Evolutionary conservation across 2,113 vertebrate genomes (phyloP).

Genomic region (Trogon surrucura): DNA sequence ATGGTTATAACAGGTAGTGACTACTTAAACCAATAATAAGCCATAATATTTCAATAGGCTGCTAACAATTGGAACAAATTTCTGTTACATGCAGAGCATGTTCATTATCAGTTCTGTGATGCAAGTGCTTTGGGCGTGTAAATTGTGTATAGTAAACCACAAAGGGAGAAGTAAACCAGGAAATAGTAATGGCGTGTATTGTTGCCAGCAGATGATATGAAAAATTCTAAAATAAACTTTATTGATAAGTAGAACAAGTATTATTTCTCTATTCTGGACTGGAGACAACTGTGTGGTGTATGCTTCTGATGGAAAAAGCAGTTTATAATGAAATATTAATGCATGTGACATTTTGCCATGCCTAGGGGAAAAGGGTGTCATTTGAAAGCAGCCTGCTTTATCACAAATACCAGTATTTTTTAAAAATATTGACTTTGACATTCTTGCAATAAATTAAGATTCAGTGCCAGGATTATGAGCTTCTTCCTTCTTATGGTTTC

Average conservation of each 20-base stretch:
- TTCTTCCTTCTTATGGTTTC: conserved; percentile 8
- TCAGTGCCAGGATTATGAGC: conserved; percentile 35
- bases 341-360: background rate
- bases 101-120: background rate
- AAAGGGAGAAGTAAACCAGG: background rate
- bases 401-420: background rate
- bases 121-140: background rate
- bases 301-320: background rate
- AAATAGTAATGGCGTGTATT: background rate
- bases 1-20: background rate
- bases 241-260: background rate
- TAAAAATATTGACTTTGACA: background rate
- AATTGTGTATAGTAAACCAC: background rate
- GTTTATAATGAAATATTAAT: conserved; percentile 6
- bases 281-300: background rate
- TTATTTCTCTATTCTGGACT: background rate
- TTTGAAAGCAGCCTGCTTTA: conserved; percentile 1
- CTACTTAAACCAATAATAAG: background rate
- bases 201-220: background rate
- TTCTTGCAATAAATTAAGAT: conserved; percentile 41
- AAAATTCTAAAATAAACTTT: background rate
- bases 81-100: background rate
- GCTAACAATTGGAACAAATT: background rate
- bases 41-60: background rate
- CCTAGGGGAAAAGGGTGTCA: background rate